Evolutionary conservation across 2,888 invertebrate genomes (phyloP), one percentile per base, ranked within the genome.

Genomic region (Acheta domesticus): DNA sequence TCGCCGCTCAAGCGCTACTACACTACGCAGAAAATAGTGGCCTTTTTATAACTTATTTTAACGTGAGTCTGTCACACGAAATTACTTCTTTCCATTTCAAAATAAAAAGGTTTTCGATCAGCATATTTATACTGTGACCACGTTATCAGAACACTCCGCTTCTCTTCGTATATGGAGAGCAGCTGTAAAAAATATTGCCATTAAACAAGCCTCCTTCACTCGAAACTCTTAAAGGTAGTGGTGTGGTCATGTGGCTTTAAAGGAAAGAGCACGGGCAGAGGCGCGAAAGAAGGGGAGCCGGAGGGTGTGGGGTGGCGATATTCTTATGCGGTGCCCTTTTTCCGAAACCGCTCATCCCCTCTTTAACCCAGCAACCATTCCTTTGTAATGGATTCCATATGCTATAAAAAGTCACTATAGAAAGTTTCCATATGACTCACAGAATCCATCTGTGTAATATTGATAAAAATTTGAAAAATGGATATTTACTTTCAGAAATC

Each of bases 391-490:
- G 62, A 79, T 79, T 81, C 81, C 81, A 81, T 81, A 81, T 81
- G 81, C 81, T 76, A 81, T 81, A 81, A 81, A 81, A 81, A 81
- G 79, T 81, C 81, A 79, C 81, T 78, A 77, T 50, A 78, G 79
- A 62, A 23, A 62, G 75, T 76, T 79, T 79, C 79, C 62, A 76
- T 79, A 82, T 82, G 82, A 82, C 81, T 82, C 82, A 62, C 62
- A 82, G 80, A 82, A 81, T 81, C 81, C 82, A 80, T 82, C 82
- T 82, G 82, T 81, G 81, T 79, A 81, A 80, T 81, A 82, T 82
- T 82, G 82, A 82, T 82, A 82, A 82, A 81, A 80, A 80, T 81
- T 82, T 82, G 81, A 82, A 82, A 82, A 82, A 82, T 82, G 82
- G 82, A 80, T 82, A 82, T 81, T 81, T 82, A 82, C 81, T 80